These are phyloP conservation scores for Microcebus lehilahytsara DNA, from an alignment of 2,113 vertebrate genomes.

Conservation along the genomic window DNA sequence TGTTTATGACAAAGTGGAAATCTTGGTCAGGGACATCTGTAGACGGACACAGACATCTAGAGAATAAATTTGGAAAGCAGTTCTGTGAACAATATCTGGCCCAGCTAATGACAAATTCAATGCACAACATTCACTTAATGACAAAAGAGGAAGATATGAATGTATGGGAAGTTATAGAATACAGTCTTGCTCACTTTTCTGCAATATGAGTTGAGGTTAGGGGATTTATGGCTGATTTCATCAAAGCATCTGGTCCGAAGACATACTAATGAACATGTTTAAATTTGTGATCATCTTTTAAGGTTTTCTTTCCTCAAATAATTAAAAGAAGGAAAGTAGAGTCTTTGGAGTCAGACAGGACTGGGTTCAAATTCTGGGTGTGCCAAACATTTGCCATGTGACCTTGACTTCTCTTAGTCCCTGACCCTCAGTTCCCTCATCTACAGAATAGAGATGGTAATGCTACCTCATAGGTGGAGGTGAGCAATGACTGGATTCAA, in stretches of 20 bases:
- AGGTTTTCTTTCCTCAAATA: background rate
- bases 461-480: background rate
- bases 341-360: background rate
- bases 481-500: background rate
- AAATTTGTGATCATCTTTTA: constrained; percentile 15
- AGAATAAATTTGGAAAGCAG: background rate
- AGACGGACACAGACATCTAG: background rate
- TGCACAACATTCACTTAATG: background rate
- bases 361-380: background rate
- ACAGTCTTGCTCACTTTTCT: background rate
- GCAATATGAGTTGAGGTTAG: background rate
- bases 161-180: background rate
- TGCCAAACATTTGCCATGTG: background rate
- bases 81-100: background rate
- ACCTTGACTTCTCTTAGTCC: background rate
- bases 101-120: background rate
- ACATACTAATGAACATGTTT: background rate
- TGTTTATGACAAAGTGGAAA: background rate
- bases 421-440: background rate
- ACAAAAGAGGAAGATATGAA: background rate
- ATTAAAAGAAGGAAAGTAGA: background rate
- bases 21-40: background rate
- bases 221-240: background rate
- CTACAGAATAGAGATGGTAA: background rate
- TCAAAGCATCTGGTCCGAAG: background rate